Evolutionary conservation across 2,797 vertebrate species (phyloP).

Genomic region (Cygnus olor): DNA sequence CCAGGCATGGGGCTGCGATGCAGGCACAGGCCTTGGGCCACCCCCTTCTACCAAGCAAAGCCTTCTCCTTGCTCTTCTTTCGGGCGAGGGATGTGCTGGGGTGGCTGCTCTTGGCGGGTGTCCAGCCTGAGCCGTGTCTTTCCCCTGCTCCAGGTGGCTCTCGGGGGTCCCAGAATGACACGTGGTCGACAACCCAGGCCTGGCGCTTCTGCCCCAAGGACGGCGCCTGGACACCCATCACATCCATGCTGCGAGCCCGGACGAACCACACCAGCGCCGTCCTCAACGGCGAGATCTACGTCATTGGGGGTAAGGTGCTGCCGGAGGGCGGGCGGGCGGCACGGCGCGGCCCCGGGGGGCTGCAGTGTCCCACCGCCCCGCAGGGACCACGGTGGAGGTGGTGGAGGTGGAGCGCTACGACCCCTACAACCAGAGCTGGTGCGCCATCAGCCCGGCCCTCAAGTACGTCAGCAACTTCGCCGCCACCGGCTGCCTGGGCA

Average conservation of each 20-base stretch:
- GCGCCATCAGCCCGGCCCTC: slow-evolving; percentile 83
- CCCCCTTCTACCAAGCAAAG: background rate
- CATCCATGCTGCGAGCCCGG: slow-evolving; percentile 92
- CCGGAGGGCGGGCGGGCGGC: rapidly evolving
- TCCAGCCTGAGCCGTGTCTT: background rate
- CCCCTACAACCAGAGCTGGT: slow-evolving; percentile 91
- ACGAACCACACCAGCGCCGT: slow-evolving; percentile 92
- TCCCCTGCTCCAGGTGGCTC: slow-evolving; percentile 85
- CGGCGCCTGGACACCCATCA: slow-evolving; percentile 87
- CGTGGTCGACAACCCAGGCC: slow-evolving; percentile 95
- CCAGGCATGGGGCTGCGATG: background rate
- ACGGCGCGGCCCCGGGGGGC: background rate
- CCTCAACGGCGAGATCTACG: slow-evolving; percentile 95
- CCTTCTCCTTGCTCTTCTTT: background rate
- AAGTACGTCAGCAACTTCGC: slow-evolving; percentile 97
- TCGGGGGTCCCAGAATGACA: slow-evolving; percentile 89
- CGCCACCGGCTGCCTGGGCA: slow-evolving; percentile 85
- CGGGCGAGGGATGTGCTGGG: background rate
- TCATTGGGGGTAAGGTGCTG: slow-evolving; percentile 87
- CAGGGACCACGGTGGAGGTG: slow-evolving; percentile 86
- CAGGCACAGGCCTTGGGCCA: rapidly evolving
- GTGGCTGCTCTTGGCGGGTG: rapidly evolving
- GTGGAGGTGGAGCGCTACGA: slow-evolving; percentile 96
- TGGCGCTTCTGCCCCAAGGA: slow-evolving; percentile 92
- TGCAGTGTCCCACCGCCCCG: background rate